Evolutionary conservation across 2,888 invertebrate species (phyloP).

Genomic region (Stomorhina lunata): DNA sequence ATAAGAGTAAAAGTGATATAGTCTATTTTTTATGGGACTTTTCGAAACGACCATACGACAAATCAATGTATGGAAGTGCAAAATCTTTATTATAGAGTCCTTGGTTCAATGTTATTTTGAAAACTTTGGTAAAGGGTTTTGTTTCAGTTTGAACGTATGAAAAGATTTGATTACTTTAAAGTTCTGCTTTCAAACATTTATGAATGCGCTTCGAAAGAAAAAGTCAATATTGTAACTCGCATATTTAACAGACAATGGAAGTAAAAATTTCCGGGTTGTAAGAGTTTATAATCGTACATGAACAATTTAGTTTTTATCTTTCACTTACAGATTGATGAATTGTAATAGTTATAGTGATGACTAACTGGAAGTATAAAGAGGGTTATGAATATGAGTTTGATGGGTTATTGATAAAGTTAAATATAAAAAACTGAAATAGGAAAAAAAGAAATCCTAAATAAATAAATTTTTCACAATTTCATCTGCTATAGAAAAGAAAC

Average conservation of each 20-base stretch:
- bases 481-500: not conserved
- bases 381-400: conserved; percentile 29
- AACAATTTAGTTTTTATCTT: conserved; percentile 63
- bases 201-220: not conserved
- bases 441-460: conserved; percentile 23
- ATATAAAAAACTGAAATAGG: conserved; percentile 8
- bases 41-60: too few relatives aligned
- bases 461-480: conserved; percentile 28
- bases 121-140: too few relatives aligned
- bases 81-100: too few relatives aligned
- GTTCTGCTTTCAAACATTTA: conserved; percentile 1
- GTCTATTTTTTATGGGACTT: too few relatives aligned
- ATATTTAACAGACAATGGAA: conserved; percentile 45
- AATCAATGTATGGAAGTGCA: too few relatives aligned
- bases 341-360: conserved; percentile 56
- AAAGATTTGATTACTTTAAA: conserved; percentile 1
- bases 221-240: conserved; percentile 35
- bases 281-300: conserved; percentile 60
- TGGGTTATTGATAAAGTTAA: conserved; percentile 49
- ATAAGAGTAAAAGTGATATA: too few relatives aligned
- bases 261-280: conserved; percentile 57
- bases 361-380: not conserved
- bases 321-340: conserved; percentile 61
- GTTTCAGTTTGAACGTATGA: too few relatives aligned
- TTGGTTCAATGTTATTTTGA: too few relatives aligned